phyloP scores from a whole-genome alignment of 2,113 vertebrate genomes.

The Ammospiza caudacuta region DNA sequence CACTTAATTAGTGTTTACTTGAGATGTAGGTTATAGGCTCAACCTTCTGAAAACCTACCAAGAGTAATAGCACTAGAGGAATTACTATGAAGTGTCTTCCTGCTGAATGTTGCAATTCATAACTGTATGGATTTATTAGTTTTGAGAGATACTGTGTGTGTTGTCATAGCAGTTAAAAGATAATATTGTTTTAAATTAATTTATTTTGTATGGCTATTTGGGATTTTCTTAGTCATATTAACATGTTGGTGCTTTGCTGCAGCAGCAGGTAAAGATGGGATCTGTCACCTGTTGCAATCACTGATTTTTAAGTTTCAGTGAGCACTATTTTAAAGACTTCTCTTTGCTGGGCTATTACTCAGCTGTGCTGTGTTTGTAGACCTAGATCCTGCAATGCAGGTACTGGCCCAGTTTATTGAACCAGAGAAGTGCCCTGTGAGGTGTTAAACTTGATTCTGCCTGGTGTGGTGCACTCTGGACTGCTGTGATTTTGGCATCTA shows the following conservation, averaged over 20 bases:
- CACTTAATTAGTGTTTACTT: background rate
- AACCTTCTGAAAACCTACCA: background rate
- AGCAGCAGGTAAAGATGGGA: background rate
- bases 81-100: background rate
- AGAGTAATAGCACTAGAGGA: background rate
- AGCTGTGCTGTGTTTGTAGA: background rate
- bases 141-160: background rate
- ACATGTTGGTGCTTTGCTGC: background rate
- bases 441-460: background rate
- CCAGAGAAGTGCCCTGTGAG: background rate
- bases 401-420: background rate
- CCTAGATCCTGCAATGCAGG: background rate
- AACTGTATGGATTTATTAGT: background rate
- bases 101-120: background rate
- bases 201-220: background rate
- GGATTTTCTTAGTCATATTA: background rate
- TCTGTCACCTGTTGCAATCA: background rate
- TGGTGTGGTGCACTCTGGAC: background rate
- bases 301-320: background rate
- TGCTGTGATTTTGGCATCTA: background rate
- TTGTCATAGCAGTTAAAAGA: background rate
- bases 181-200: background rate
- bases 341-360: background rate
- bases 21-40: background rate
- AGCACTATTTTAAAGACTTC: background rate